A percentile compares a stretch with the other conserved stretches of the same genome.
Evolutionary conservation across 2,113 vertebrate genomes (phyloP).

Genomic region (Grallaria varia): DNA sequence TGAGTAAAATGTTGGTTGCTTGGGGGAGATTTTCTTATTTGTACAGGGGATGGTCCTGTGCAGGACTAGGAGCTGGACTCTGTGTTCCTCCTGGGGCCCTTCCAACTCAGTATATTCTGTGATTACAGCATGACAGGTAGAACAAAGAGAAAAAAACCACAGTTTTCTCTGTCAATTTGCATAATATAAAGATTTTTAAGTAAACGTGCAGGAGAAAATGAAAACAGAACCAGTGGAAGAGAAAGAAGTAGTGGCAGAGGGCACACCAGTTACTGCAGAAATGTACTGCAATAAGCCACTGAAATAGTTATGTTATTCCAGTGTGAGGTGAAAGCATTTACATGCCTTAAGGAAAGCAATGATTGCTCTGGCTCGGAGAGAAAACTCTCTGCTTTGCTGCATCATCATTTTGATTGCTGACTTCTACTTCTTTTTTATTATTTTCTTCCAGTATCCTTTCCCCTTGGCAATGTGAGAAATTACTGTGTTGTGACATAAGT

Average conservation of each 20-base stretch:
- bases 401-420: not conserved
- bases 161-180: not conserved
- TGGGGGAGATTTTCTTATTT: not conserved
- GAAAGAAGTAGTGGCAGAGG: not conserved
- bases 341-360: not conserved
- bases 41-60: not conserved
- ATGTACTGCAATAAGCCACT: not conserved
- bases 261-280: not conserved
- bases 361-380: not conserved
- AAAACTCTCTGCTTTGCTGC: not conserved
- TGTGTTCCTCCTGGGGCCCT: not conserved
- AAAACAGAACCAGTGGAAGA: not conserved
- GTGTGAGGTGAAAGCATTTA: not conserved
- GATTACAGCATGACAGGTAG: not conserved
- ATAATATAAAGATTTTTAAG: not conserved
- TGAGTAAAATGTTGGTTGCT: not conserved
- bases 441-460: not conserved
- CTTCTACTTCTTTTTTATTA: not conserved
- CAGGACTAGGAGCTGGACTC: not conserved
- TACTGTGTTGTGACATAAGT: not conserved
- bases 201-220: not conserved
- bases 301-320: not conserved
- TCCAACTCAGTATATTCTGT: not conserved
- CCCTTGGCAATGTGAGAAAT: not conserved
- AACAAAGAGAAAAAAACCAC: not conserved